A percentile compares a stretch with the other conserved stretches of the same genome.
Conservation (phyloP, 1,140 invertebrate genomes). For the Philaenus spumarius region DNA sequence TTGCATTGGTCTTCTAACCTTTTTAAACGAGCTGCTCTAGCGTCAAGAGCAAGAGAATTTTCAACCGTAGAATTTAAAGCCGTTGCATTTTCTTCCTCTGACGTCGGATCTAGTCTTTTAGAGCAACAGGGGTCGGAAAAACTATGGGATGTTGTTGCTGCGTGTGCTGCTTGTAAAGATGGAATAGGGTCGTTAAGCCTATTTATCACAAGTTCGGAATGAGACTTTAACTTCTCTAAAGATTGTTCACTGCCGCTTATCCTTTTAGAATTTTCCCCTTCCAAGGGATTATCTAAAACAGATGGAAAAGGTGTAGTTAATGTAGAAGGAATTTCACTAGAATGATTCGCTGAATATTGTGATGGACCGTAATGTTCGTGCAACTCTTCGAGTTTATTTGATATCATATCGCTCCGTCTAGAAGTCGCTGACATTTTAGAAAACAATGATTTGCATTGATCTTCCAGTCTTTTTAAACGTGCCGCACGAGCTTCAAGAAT, state of each 20-base stretch:
- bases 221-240: neutral
- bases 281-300: neutral
- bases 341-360: neutral
- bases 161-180: too few relatives aligned
- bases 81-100: neutral
- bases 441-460: slow-evolving; percentile 57
- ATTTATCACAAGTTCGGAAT: neutral
- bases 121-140: neutral
- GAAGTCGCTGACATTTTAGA: slow-evolving; percentile 55
- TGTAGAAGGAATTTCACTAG: neutral
- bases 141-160: neutral
- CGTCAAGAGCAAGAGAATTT: slow-evolving; percentile 41
- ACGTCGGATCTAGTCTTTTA: neutral
- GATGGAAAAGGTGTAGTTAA: neutral
- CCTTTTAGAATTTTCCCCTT: neutral
- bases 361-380: slow-evolving; percentile 37
- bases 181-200: neutral
- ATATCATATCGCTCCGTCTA: slow-evolving; percentile 50
- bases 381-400: slow-evolving; percentile 44
- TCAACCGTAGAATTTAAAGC: slow-evolving; percentile 45
- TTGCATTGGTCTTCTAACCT: slow-evolving; percentile 61
- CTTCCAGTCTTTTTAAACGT: slow-evolving; percentile 58
- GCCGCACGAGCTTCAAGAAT: slow-evolving; percentile 51
- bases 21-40: slow-evolving; percentile 53
- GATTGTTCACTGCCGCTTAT: neutral